These are phyloP conservation scores for Sandelia bainsii DNA, from an alignment of 2,797 vertebrate genomes.

Conservation along the genomic window DNA sequence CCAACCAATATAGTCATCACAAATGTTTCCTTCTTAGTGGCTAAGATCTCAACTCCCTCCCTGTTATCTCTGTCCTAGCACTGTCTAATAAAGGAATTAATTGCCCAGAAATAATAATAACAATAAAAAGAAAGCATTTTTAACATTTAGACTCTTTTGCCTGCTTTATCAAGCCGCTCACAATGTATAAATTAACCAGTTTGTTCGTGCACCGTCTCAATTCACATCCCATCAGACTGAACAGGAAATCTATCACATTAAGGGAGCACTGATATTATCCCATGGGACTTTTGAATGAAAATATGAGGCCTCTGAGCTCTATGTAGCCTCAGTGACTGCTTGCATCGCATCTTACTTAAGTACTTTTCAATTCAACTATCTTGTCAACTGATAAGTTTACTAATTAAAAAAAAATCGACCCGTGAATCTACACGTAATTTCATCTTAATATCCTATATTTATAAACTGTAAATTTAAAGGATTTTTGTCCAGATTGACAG, in stretches of 20 bases:
- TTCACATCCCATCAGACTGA: not conserved
- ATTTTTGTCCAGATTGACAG: not conserved
- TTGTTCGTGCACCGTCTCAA: not conserved
- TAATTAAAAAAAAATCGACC: not conserved
- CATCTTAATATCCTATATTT: not conserved
- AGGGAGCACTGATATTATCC: not conserved
- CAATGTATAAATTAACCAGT: not conserved
- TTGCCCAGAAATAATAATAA: not conserved
- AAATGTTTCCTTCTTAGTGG: not conserved
- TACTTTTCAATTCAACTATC: not conserved
- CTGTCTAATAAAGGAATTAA: not conserved
- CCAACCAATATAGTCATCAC: conserved; percentile 7
- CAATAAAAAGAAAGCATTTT: not conserved
- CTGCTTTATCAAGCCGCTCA: not conserved
- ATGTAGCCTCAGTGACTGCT: not conserved
- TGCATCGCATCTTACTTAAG: not conserved
- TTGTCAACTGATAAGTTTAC: not conserved
- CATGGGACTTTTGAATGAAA: not conserved
- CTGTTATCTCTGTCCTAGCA: conserved; percentile 3
- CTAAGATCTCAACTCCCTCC: not conserved
- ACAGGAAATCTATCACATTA: conserved; percentile 29
- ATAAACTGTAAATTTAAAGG: not conserved
- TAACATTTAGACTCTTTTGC: no score
- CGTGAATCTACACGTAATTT: not conserved
- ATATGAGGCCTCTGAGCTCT: not conserved